Percentiles rank a stretch among this genome's conserved stretches.
Conservation (phyloP, 1,140 invertebrate species). For the Calosoma granatense region DNA sequence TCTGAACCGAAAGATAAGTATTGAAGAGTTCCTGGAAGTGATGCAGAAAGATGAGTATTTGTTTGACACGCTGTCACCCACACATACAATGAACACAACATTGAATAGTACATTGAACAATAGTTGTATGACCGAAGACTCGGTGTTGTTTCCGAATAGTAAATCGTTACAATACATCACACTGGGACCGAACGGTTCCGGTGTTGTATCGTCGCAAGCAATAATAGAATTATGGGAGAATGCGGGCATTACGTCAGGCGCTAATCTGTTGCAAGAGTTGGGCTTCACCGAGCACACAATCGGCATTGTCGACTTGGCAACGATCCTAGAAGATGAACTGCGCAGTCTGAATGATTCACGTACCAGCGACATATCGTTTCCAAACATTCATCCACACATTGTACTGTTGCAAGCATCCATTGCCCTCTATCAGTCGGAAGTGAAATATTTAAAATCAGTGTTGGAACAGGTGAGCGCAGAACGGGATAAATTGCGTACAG, state of each 20-base stretch:
- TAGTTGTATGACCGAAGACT: conserved; percentile 22
- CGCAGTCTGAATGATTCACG: conserved; percentile 41
- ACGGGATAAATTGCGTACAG: conserved; percentile 63
- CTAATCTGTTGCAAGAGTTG: conserved; percentile 52
- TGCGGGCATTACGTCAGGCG: conserved; percentile 51
- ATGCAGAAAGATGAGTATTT: conserved; percentile 42
- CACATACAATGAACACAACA: conserved; percentile 20
- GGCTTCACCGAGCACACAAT: conserved; percentile 51
- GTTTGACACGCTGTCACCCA: conserved; percentile 31
- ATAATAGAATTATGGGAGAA: conserved; percentile 64
- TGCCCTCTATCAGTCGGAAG: conserved; percentile 48
- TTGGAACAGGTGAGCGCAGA: conserved; percentile 58
- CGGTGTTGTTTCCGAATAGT: conserved; percentile 26
- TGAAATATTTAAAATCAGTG: conserved; percentile 42
- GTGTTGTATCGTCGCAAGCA: conserved; percentile 33
- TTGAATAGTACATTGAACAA: conserved; percentile 22
- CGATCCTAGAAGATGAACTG: conserved; percentile 63
- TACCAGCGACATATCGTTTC: conserved; percentile 20
- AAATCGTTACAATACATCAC: conserved; percentile 28
- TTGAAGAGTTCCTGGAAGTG: conserved; percentile 54
- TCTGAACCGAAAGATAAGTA: conserved; percentile 53
- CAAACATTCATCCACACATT: conserved; percentile 34
- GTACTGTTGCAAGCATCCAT: conserved; percentile 44
- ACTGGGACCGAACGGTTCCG: conserved; percentile 31
- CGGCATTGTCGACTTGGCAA: conserved; percentile 56